Conservation (phyloP, 2,888 invertebrate species). For the Sphecodes monilicornis region DNA sequence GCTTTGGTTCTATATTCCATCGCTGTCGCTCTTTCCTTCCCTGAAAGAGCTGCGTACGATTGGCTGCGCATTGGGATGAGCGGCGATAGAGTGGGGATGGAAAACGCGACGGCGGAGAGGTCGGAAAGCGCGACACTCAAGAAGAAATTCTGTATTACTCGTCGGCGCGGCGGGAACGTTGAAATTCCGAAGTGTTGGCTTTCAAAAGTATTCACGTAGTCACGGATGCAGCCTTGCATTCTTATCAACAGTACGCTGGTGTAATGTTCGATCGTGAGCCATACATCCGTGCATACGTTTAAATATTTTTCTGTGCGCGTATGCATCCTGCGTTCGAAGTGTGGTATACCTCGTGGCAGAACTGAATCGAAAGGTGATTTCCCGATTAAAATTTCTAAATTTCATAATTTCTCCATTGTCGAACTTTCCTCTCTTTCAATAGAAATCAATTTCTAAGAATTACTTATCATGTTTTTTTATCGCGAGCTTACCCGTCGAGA, state of each 20-base stretch:
- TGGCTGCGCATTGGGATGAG: background rate
- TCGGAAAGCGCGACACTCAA: background rate
- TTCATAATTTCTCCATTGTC: background rate
- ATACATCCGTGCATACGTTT: background rate
- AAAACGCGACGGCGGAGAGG: background rate
- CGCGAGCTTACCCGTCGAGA: background rate
- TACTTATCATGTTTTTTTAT: background rate
- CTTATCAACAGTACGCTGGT: constrained; percentile 36
- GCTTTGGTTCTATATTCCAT: no score
- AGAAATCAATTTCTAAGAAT: background rate
- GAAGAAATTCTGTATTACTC: constrained; percentile 9
- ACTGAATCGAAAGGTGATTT: background rate
- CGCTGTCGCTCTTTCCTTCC: background rate
- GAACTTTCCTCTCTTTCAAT: background rate
- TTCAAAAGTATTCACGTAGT: constrained; percentile 14
- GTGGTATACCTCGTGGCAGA: background rate
- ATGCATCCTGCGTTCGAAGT: constrained; percentile 3
- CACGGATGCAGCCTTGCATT: constrained; percentile 19
- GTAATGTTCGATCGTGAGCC: constrained; percentile 20
- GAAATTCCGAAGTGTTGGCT: constrained; percentile 23
- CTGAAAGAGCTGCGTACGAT: background rate
- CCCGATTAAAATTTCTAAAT: background rate
- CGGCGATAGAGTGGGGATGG: background rate
- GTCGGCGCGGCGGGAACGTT: constrained; percentile 70
- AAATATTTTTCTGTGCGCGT: constrained; percentile 1